Conservation (phyloP, 2,888 invertebrate species). For the Azorinus chamasolen region DNA sequence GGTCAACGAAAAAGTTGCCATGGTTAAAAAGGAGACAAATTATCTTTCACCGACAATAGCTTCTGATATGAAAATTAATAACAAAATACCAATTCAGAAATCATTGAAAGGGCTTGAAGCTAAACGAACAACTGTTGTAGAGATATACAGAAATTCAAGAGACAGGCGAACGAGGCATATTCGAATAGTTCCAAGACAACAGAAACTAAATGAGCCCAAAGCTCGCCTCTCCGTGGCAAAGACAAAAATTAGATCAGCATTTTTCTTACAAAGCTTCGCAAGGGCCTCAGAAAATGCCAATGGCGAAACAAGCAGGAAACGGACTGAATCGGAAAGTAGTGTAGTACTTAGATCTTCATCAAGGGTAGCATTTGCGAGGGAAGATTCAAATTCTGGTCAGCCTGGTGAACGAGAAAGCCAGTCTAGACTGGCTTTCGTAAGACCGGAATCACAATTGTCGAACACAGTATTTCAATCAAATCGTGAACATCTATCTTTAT, state of each 20-base stretch:
- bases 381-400: not conserved
- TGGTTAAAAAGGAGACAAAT: constrained; percentile 70
- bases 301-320: not conserved
- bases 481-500: no score
- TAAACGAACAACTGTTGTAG: constrained; percentile 73
- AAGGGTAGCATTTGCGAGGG: constrained; percentile 27
- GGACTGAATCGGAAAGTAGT: not conserved
- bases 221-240: not conserved
- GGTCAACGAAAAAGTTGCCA: constrained; percentile 70
- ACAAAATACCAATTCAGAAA: constrained; percentile 76
- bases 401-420: no score
- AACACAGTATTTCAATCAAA: no score
- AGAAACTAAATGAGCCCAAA: not conserved
- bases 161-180: constrained; percentile 72
- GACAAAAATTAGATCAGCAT: not conserved
- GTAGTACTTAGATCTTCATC: constrained; percentile 10
- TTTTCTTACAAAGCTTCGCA: constrained; percentile 1
- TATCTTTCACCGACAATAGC: constrained; percentile 71
- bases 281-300: not conserved
- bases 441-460: no score
- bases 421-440: no score
- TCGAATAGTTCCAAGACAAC: constrained; percentile 58
- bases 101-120: constrained; percentile 69
- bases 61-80: constrained; percentile 77
- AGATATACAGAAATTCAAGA: constrained; percentile 73